Conservation (phyloP, 2,888 invertebrate species). For the Watsonalla cultraria region DNA sequence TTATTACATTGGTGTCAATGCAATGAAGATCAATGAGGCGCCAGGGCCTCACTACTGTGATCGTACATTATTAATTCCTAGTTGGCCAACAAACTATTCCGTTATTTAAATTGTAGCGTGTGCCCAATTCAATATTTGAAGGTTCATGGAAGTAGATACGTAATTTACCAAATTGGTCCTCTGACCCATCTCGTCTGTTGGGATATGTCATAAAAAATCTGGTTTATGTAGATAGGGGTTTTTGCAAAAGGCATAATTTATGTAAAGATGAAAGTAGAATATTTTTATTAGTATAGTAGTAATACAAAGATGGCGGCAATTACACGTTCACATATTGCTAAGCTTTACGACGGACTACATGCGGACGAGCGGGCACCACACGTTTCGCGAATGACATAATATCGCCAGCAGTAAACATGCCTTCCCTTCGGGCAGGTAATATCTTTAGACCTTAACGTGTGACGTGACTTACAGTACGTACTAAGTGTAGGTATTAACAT, state of each 20-base stretch:
- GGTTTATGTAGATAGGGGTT: too few species aligned
- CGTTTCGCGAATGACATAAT: background rate
- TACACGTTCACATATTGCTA: background rate
- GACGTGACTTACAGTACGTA: background rate
- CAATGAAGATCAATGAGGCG: slow-evolving; percentile 59
- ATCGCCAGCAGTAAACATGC: background rate
- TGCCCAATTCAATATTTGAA: background rate
- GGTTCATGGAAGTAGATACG: too few species aligned
- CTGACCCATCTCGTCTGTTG: too few species aligned
- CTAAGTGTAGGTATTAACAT: too few species aligned
- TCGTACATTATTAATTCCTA: background rate
- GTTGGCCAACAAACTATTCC: background rate
- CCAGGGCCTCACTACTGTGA: slow-evolving; percentile 33
- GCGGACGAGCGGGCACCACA: background rate
- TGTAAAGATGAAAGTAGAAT: too few species aligned
- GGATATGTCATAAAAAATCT: too few species aligned
- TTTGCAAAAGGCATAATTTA: too few species aligned
- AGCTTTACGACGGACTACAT: background rate
- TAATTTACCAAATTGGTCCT: too few species aligned
- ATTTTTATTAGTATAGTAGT: too few species aligned
- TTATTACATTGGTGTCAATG: slow-evolving; percentile 65
- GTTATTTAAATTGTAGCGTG: background rate
- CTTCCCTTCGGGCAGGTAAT: background rate
- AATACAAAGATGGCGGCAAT: background rate
- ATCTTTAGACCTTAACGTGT: background rate